Conservation (phyloP, 2,113 vertebrate species). For the Hippocampus comes region DNA sequence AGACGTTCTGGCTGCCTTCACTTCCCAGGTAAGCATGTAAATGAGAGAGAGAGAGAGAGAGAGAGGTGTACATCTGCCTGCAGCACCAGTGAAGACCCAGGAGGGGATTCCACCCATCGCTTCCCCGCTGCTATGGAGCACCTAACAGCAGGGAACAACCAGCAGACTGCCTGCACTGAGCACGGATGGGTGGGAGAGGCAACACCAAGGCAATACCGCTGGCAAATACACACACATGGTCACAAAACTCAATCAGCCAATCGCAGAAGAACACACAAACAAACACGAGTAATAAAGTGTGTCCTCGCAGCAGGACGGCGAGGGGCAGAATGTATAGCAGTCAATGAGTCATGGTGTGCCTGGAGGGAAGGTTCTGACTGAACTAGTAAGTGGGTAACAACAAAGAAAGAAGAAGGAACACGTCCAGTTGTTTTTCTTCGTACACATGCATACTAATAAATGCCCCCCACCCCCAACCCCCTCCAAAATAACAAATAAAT, state of each 20-base stretch:
- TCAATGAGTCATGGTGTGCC: slow-evolving; percentile 14
- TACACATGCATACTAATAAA: neutral
- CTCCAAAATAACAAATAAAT: slow-evolving; percentile 26
- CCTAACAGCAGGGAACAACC: slow-evolving; percentile 46
- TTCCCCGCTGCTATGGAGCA: slow-evolving; percentile 39
- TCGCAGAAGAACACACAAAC: slow-evolving; percentile 33
- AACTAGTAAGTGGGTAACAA: slow-evolving; percentile 16
- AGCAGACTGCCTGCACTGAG: slow-evolving; percentile 33
- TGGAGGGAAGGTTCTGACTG: neutral
- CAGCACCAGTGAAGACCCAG: slow-evolving; percentile 51
- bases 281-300: slow-evolving; percentile 20
- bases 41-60: slow-evolving; percentile 20
- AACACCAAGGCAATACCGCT: slow-evolving; percentile 26
- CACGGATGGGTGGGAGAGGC: slow-evolving; percentile 29
- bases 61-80: slow-evolving; percentile 55
- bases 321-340: slow-evolving; percentile 5
- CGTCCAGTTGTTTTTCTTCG: neutral
- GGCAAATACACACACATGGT: slow-evolving; percentile 38
- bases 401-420: slow-evolving; percentile 3
- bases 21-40: slow-evolving; percentile 51
- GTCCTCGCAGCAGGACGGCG: slow-evolving; percentile 13
- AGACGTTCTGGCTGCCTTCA: slow-evolving; percentile 32
- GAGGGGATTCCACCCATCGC: slow-evolving; percentile 59
- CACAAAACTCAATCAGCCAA: slow-evolving; percentile 38
- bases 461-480: neutral